phyloP scores from a whole-genome alignment of 2,113 vertebrate genomes.

The Antigone vipio region DNA sequence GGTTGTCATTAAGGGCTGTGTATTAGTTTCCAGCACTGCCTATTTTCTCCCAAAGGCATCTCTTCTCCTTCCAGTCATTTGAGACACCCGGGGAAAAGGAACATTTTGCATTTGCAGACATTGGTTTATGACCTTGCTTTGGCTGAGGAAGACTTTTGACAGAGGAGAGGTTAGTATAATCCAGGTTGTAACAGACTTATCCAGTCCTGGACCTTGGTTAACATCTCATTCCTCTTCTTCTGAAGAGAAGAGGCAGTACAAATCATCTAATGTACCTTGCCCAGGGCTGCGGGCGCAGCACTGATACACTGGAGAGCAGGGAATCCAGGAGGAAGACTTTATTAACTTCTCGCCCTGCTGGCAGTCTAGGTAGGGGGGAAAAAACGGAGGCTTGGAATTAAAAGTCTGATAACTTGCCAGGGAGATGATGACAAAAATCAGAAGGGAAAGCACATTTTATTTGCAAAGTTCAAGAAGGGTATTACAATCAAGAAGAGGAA shows the following conservation, averaged over 20 bases:
- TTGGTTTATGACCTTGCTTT: background rate
- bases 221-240: background rate
- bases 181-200: background rate
- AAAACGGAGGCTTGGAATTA: conserved; percentile 11
- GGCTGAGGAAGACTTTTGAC: background rate
- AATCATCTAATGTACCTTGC: background rate
- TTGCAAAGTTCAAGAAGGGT: conserved; percentile 63
- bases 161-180: background rate
- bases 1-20: background rate
- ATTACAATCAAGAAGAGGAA: conserved; percentile 64
- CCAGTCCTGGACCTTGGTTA: background rate
- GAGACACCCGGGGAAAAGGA: background rate
- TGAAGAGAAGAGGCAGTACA: background rate
- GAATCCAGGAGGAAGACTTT: background rate
- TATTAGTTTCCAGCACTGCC: background rate
- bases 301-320: background rate
- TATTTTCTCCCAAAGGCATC: background rate
- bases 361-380: background rate
- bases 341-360: conserved; percentile 13
- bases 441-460: conserved; percentile 56
- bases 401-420: conserved; percentile 54
- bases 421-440: conserved; percentile 58
- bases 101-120: background rate
- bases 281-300: background rate
- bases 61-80: background rate